Conservation (phyloP, 1,140 invertebrate genomes). For the Alviniconcha marisindica region DNA sequence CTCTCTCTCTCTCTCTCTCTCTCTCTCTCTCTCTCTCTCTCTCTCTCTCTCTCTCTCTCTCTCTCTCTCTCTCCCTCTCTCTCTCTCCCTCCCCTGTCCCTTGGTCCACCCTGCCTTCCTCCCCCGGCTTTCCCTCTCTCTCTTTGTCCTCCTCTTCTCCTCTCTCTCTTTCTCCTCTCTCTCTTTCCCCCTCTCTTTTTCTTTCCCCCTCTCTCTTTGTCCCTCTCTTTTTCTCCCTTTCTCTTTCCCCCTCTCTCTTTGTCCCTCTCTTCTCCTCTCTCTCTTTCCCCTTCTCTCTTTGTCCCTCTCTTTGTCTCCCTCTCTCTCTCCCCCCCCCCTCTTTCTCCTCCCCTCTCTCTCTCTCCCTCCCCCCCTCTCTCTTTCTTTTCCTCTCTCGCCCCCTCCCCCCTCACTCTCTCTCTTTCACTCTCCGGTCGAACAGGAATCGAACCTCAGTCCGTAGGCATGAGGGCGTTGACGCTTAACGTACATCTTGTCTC, state of each 20-base stretch:
- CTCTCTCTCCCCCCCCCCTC: slow-evolving; percentile 5
- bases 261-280: slow-evolving; percentile 10
- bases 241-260: no score
- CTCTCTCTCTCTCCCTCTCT: not conserved
- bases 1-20: not conserved
- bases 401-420: no score
- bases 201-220: slow-evolving; percentile 11
- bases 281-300: slow-evolving; percentile 7
- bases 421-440: no score
- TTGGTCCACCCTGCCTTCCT: not conserved
- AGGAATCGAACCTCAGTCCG: no score
- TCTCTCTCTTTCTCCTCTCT: slow-evolving; percentile 1
- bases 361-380: slow-evolving; percentile 16
- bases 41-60: not conserved
- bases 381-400: no score
- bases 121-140: not conserved
- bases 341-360: slow-evolving; percentile 26
- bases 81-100: not conserved
- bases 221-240: no score
- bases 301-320: not conserved
- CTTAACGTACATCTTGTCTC: no score
- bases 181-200: not conserved
- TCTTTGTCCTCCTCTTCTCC: not conserved
- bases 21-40: slow-evolving; percentile 7
- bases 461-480: no score